Conservation (phyloP, 2,113 vertebrate genomes). For the Pyrgilauda ruficollis region DNA sequence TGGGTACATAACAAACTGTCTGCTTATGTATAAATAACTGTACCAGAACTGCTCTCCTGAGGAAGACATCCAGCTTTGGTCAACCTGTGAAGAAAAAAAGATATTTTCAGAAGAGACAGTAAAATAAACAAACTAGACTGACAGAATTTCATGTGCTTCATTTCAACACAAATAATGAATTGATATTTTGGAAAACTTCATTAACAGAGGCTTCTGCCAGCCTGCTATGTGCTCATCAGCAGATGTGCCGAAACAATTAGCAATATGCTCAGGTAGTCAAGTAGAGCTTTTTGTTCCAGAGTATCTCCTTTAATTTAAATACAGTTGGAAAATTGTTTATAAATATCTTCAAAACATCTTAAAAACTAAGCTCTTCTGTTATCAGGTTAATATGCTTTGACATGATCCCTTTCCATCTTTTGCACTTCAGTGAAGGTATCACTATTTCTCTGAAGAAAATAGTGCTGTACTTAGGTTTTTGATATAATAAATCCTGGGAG, state of each 20-base stretch:
- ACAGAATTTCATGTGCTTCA: background rate
- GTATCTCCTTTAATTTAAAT: background rate
- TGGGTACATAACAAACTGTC: background rate
- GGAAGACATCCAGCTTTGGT: background rate
- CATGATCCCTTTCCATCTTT: background rate
- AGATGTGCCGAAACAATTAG: constrained; percentile 34
- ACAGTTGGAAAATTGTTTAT: background rate
- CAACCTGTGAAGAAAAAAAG: constrained; percentile 10
- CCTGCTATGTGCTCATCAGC: background rate
- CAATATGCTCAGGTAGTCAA: constrained; percentile 6
- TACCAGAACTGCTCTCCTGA: background rate
- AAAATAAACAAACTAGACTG: background rate
- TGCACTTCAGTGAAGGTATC: background rate
- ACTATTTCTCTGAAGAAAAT: background rate
- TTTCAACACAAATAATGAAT: background rate
- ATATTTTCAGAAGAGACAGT: constrained; percentile 7
- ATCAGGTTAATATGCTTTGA: background rate
- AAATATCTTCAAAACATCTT: background rate
- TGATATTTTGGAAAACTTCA: background rate
- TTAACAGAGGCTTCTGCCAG: background rate
- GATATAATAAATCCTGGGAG: background rate
- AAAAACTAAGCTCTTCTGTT: background rate
- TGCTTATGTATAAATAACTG: background rate
- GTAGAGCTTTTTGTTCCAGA: background rate
- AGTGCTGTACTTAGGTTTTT: background rate